Base-by-base conservation (phyloP, 2,888 invertebrate genomes). In the Drosophila austrosaltans region DNA sequence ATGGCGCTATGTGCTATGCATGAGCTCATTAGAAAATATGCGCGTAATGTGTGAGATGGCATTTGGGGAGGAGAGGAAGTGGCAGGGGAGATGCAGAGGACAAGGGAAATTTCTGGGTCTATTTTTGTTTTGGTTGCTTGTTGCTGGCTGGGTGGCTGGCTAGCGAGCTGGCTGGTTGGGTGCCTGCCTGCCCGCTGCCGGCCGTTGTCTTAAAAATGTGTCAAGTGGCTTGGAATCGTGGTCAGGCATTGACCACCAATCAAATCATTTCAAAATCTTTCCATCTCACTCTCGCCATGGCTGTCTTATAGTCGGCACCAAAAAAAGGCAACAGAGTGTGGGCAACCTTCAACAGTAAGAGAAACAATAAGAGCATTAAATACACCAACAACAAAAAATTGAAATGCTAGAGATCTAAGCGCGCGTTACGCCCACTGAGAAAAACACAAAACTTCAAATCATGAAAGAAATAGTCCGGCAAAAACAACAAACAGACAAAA, bases 11-110 rank as follows among this genome's bases (percentile, higher is more conserved):
- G 59, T 66, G 89, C 72, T 75, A 76, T 69, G 83, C 87, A 83
- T 83, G 87, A 88, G 83, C 81, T 85, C 88, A 89, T 85, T 85
- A 88, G 84, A 85, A 89, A 85, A 85, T 78, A 85, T 86, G 85
- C 89, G 87, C 78, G 81, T 89, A 88, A 85, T 85, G 85, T 89
- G 89, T 82, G 89, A 69, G 77, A 39, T 69, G 62, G 48, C 61
- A 61, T 75, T 30, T 58, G 53, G 68, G 75, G 42, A 36, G 69
- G 68, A 2, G 8, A 8, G 58, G 66, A 30, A 72, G 12, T 56
- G 70, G 30, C 5, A 8, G 48, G 5, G 44, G 44, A 8, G 20
- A 8, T 22, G 25, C 25, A 4, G 25, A 48, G 48, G 25, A 36
- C 25, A 48, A 48, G 48, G 22, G 48, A 8, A 48, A 25, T 25